Conservation (phyloP, 2,113 vertebrate species). For the Tragelaphus buxtoni region DNA sequence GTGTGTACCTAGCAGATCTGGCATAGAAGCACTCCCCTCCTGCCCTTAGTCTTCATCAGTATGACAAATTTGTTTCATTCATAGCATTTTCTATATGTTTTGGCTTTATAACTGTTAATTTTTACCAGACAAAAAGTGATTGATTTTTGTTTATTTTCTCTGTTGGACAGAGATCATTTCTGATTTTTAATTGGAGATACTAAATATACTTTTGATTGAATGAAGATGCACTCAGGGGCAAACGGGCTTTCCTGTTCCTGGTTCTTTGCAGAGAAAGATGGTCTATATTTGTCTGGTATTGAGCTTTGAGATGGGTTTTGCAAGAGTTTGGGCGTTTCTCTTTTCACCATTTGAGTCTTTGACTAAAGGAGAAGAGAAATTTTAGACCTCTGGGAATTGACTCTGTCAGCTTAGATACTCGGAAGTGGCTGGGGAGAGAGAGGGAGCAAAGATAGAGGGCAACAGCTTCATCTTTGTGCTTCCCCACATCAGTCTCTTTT, state of each 20-base stretch:
- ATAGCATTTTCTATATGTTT: not conserved
- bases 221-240: not conserved
- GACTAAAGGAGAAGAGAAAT: not conserved
- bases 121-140: not conserved
- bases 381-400: not conserved
- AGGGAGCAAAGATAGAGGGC: not conserved
- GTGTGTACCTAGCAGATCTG: not conserved
- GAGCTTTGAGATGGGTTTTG: not conserved
- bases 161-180: not conserved
- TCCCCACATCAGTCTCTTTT: accelerated
- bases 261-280: not conserved
- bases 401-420: not conserved
- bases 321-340: not conserved
- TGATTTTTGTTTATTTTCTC: not conserved
- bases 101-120: not conserved
- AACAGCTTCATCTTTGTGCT: not conserved
- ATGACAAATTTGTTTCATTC: not conserved
- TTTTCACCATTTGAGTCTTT: not conserved
- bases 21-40: not conserved
- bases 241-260: not conserved
- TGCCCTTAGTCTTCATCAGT: not conserved
- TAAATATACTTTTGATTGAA: not conserved
- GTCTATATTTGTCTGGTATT: not conserved
- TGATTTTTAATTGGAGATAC: not conserved
- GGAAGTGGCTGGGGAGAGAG: not conserved